Base-by-base conservation (phyloP, 64 coral and sea anemone species). In the Dendrophyllia cribrosa region DNA sequence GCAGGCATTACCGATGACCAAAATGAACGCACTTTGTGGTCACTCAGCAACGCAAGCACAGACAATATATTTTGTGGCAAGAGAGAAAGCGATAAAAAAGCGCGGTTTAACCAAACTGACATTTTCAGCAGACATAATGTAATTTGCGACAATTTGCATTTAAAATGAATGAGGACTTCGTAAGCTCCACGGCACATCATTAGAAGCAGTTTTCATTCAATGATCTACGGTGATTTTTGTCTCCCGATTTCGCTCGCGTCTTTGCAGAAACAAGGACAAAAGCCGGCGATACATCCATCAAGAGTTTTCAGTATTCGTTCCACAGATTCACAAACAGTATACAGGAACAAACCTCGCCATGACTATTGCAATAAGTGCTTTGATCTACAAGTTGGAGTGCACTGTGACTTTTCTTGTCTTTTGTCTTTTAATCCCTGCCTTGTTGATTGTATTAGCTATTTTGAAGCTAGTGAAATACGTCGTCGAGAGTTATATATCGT, bases 391-490 rank as follows among this genome's bases (percentile, higher is more conserved):
- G 83, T 65, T 96, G 13, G 70, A 93, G 52, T 93, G 90, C 8
- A 19, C 89, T 46, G 15, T 70, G 9, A 83, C 87, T 11, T 90
- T 93, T 12, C 25, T 93, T 34, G 59, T 89, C 21, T 65, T 81
- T 64, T 47, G 92, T 86, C 13, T 66, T 15, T 78, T 91, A n/a
- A 61, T 83, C 12, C 95, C 95, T 3, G 68, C 87, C 76, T 26
- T 97, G n/a, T 17, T 87, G 21, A 52, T 66, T 6, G 67, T 90
- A 4, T 59, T 97, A 9, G 81, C 16, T 6, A 19, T 94, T 82
- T 62, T 97, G 1, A 89, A 94, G 46, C 58, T 85, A n/a, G 82
- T 46, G 67, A 94, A 56, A 87, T 97, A 17, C 56, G 11, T 90
- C 7, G 52, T 94, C 1, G 60, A 79, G 43, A 3, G 76, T 69